Conservation (phyloP, 2,113 vertebrate species). For the Benitochromis conjunctus region DNA sequence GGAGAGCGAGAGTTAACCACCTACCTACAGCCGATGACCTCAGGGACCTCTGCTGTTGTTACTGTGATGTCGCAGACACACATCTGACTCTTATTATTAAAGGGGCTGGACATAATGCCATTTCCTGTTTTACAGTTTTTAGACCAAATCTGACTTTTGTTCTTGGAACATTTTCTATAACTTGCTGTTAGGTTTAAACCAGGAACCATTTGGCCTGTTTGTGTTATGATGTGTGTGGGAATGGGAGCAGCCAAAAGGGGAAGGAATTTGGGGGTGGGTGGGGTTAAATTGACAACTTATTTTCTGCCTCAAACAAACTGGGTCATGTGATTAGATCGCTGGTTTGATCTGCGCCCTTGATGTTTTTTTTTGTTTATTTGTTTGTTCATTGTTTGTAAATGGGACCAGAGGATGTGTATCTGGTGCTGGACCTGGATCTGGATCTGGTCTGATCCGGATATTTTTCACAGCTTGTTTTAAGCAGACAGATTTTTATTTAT, state of each 20-base stretch:
- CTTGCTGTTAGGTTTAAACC: constrained; percentile 5
- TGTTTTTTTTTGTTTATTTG: background rate
- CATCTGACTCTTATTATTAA: background rate
- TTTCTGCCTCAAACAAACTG: background rate
- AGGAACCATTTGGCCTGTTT: constrained; percentile 19
- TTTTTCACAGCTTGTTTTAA: background rate
- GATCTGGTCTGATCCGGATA: background rate
- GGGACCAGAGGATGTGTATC: background rate
- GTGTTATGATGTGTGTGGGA: constrained; percentile 8
- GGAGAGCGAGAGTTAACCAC: constrained; percentile 78
- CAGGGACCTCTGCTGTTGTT: constrained; percentile 14
- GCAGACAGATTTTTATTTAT: background rate
- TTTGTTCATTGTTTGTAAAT: background rate
- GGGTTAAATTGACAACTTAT: background rate
- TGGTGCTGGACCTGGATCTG: background rate
- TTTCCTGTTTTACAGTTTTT: constrained; percentile 1
- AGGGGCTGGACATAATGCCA: background rate
- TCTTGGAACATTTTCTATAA: background rate
- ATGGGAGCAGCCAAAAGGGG: background rate
- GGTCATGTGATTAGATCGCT: background rate
- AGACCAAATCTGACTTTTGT: background rate
- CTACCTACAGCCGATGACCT: constrained; percentile 11
- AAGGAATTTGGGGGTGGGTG: background rate
- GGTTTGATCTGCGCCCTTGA: background rate
- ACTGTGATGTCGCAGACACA: background rate